A percentile compares a stretch with the other conserved stretches of the same genome.
Evolutionary conservation across 1,140 invertebrate genomes (phyloP).

Genomic region (Brachionus manjavacas): DNA sequence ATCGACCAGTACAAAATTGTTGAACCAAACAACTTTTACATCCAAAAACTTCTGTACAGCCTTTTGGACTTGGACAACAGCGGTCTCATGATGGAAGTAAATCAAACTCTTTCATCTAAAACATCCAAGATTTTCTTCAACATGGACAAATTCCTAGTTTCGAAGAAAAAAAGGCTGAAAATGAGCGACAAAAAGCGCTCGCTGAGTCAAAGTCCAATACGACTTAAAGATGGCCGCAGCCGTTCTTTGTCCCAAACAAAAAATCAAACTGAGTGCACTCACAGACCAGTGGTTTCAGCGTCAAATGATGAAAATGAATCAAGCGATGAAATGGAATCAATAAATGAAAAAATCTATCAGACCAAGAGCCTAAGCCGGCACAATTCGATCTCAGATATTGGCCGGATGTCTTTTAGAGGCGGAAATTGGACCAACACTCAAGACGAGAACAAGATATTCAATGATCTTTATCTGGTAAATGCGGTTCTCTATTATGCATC

Average conservation of each 20-base stretch:
- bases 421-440: neutral
- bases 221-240: neutral
- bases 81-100: slow-evolving; percentile 10
- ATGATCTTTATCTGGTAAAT: neutral
- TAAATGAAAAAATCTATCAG: slow-evolving; percentile 9
- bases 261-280: no score
- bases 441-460: neutral
- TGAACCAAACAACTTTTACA: neutral
- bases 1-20: neutral
- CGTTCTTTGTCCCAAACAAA: neutral
- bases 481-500: slow-evolving; percentile 1
- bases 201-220: neutral
- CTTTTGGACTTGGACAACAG: neutral
- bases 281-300: neutral
- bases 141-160: neutral
- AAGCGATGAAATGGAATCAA: neutral
- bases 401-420: neutral
- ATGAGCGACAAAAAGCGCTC: neutral
- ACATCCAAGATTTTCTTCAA: neutral
- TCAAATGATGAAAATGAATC: neutral
- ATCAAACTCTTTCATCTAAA: neutral
- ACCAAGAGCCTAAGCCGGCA: neutral
- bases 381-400: slow-evolving; percentile 5
- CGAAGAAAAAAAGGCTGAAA: neutral
- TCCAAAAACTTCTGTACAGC: neutral